Base-by-base conservation (phyloP, 2,888 invertebrate genomes). In the Sialis lutaria region DNA sequence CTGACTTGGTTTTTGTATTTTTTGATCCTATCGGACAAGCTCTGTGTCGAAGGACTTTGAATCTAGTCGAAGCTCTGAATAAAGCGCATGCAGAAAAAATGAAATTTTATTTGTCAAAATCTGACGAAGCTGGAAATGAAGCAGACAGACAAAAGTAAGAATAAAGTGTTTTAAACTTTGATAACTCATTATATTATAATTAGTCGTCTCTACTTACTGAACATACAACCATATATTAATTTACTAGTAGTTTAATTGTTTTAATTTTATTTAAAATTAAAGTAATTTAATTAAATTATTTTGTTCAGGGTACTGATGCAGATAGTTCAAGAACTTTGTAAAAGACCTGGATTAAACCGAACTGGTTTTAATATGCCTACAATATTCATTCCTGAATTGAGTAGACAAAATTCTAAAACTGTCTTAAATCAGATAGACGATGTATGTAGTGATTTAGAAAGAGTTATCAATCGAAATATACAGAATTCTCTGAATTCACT, bases 21-120 rank as follows among this genome's bases (percentile, higher is more conserved):
- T 74, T 74, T 55, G 74, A 74, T 55, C 74, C 73, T 0, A 73
- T 73, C 58, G 74, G 74, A 22, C 73, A 74, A 58, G 64, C 73
- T 5, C 56, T 74, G 45, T 74, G 74, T 55, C 72, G 72, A 53
- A 54, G 74, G 47, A 74, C 73, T 0, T 55, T 74, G 51, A 67
- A 68, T 56, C 60, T 73, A 34, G 72, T 74, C 5, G 73, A 73
- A 57, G 60, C 62, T 49, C 56, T 74, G 50, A 72, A 66, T 57
- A 63, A 63, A 42, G 62, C 58, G 43, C 69, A 73, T 55, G 63
- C 69, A 5, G 72, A 73, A 13, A 62, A 69, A 48, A 68, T 74
- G 55, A 61, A 67, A 43, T 68, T 73, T 55, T 73, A 67, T 54
- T 61, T 74, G 44, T 71, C 72, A 44, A 74, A 74, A 57, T 71